These are phyloP conservation scores for Lasioglossum calceatum DNA, from an alignment of 2,888 invertebrate genomes.

Conservation along the genomic window DNA sequence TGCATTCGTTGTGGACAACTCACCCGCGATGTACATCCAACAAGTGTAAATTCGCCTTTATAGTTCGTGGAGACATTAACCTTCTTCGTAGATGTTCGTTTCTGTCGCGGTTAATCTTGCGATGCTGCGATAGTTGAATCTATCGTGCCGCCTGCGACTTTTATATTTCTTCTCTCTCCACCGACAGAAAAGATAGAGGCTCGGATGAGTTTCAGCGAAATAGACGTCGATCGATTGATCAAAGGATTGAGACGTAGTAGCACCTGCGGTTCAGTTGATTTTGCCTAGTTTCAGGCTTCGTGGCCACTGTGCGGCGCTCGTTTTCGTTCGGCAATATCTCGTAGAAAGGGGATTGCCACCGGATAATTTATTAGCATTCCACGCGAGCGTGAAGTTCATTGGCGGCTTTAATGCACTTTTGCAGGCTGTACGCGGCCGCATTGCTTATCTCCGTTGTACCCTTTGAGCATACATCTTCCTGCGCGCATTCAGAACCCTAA, in stretches of 20 bases:
- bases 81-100: neutral
- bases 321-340: conserved; percentile 58
- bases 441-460: conserved; percentile 65
- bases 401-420: conserved; percentile 70
- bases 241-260: conserved; percentile 69
- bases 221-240: conserved; percentile 66
- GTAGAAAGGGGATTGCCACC: conserved; percentile 59
- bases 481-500: conserved; percentile 67
- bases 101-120: neutral
- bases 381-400: conserved; percentile 70
- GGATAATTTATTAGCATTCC: conserved; percentile 75
- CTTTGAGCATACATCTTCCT: conserved; percentile 58
- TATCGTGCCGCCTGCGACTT: neutral
- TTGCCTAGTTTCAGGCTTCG: conserved; percentile 47
- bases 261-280: conserved; percentile 43
- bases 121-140: neutral
- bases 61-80: neutral
- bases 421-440: conserved; percentile 44
- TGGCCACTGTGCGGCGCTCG: conserved; percentile 41
- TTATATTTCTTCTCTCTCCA: neutral
- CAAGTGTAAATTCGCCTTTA: neutral
- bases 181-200: neutral
- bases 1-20: no score
- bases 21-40: no score
- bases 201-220: neutral